Percentiles rank a stretch among this genome's conserved stretches.
phyloP scores from a whole-genome alignment of 2,113 vertebrate genomes.

The Paralichthys olivaceus region DNA sequence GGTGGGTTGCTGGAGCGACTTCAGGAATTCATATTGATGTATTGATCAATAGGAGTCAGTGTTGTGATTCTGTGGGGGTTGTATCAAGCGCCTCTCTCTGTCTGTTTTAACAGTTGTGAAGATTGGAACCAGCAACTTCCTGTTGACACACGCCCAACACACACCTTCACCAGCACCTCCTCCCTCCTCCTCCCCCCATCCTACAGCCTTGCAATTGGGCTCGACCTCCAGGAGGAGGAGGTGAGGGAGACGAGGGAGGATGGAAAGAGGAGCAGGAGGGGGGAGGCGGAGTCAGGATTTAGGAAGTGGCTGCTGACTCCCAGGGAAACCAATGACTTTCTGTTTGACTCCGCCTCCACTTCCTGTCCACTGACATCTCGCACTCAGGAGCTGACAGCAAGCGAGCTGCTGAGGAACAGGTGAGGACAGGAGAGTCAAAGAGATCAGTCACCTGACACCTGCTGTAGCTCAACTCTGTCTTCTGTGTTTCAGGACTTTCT shows the following conservation, averaged over 20 bases:
- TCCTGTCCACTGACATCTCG: slow-evolving; percentile 82
- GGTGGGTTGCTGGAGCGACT: slow-evolving; percentile 75
- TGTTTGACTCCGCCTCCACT: slow-evolving; percentile 70
- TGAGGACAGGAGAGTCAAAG: slow-evolving; percentile 54
- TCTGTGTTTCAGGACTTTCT: slow-evolving; percentile 86
- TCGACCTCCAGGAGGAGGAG: slow-evolving; percentile 83
- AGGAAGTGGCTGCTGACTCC: neutral
- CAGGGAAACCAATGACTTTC: slow-evolving; percentile 73
- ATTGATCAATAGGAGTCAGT: neutral
- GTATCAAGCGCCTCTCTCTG: neutral
- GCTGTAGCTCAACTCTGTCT: neutral
- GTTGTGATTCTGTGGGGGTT: neutral
- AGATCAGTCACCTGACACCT: neutral
- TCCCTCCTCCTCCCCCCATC: slow-evolving; percentile 82
- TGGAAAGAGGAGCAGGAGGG: slow-evolving; percentile 70
- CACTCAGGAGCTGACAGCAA: slow-evolving; percentile 91
- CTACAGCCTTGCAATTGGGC: slow-evolving; percentile 92
- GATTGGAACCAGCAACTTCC: slow-evolving; percentile 9
- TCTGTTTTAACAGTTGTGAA: slow-evolving; percentile 1
- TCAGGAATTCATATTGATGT: neutral
- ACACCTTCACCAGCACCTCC: slow-evolving; percentile 10
- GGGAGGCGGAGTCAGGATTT: slow-evolving; percentile 72
- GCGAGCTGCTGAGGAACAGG: slow-evolving; percentile 93
- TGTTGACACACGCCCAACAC: neutral
- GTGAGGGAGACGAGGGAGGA: slow-evolving; percentile 53